A percentile compares a stretch with the other conserved stretches of the same genome.
Evolutionary conservation across 23 tunicate genomes (phyloP).

Genomic region (Clavelina lepadiformis): DNA sequence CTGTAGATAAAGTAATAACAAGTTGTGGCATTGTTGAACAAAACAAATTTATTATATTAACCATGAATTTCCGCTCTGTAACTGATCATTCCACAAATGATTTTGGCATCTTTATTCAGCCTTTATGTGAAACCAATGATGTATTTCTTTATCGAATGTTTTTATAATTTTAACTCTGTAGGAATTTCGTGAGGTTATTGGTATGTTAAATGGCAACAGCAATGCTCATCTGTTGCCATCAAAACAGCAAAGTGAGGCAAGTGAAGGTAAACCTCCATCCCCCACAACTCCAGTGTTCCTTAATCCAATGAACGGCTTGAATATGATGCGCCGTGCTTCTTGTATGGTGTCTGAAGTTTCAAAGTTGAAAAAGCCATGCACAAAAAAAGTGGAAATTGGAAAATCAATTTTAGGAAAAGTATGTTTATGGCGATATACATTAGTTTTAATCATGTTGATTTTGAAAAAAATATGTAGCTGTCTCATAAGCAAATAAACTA

Average conservation of each 20-base stretch:
- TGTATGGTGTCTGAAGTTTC: constrained; percentile 61
- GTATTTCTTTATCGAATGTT: too few relatives aligned
- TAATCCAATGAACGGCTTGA: constrained; percentile 15
- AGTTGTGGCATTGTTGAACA: too few relatives aligned
- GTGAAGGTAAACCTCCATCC: constrained; percentile 3
- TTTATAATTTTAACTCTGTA: neutral
- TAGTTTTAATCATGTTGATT: neutral
- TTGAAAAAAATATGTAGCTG: neutral
- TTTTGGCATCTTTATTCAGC: too few relatives aligned
- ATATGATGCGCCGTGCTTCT: constrained; percentile 51
- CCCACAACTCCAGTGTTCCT: neutral
- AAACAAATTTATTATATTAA: too few relatives aligned
- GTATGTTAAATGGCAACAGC: constrained; percentile 1
- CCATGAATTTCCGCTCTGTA: too few relatives aligned
- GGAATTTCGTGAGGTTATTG: constrained; percentile 35
- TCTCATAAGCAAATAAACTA: neutral
- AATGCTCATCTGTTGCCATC: neutral
- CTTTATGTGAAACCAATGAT: too few relatives aligned
- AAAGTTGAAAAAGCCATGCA: constrained; percentile 26
- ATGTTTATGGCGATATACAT: neutral
- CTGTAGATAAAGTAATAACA: too few relatives aligned
- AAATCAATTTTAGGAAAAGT: constrained; percentile 91
- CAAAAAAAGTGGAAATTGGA: constrained; percentile 63
- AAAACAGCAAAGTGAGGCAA: neutral
- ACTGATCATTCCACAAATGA: too few relatives aligned